phyloP scores from a whole-genome alignment of 2,113 vertebrate genomes.

The Cryptoleucopteryx plumbea region DNA sequence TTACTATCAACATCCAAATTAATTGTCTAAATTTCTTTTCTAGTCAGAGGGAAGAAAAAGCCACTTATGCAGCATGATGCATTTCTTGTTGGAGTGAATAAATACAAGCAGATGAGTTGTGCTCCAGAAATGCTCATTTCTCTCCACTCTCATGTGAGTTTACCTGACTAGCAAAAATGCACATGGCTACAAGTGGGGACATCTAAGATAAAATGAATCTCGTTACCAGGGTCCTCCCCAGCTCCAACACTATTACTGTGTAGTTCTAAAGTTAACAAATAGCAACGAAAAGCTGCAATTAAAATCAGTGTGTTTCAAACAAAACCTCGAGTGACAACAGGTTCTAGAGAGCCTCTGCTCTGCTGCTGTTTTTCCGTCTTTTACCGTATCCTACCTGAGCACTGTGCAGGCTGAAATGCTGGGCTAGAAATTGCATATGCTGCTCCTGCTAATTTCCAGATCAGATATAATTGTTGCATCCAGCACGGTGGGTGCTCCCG shows the following conservation, averaged over 20 bases:
- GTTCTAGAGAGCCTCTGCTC: neutral
- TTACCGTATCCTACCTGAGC: neutral
- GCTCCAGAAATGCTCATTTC: neutral
- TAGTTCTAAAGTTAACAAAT: neutral
- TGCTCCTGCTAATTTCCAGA: neutral
- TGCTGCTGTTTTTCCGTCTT: neutral
- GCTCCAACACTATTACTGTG: neutral
- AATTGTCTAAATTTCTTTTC: neutral
- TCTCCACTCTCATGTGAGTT: neutral
- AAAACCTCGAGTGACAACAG: neutral
- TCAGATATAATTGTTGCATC: neutral
- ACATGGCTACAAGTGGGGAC: neutral
- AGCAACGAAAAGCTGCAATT: neutral
- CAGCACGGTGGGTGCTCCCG: neutral
- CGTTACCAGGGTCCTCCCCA: neutral
- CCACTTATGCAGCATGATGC: neutral
- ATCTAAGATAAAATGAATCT: neutral
- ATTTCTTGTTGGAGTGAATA: neutral
- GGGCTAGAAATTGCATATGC: fast-evolving
- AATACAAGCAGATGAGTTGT: neutral
- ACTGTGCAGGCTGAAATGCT: neutral
- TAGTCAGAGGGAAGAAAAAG: neutral
- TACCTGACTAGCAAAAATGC: neutral
- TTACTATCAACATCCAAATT: neutral
- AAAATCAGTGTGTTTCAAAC: neutral